Base-by-base conservation (phyloP, 2,888 invertebrate genomes). In the Eupithecia vulgata region DNA sequence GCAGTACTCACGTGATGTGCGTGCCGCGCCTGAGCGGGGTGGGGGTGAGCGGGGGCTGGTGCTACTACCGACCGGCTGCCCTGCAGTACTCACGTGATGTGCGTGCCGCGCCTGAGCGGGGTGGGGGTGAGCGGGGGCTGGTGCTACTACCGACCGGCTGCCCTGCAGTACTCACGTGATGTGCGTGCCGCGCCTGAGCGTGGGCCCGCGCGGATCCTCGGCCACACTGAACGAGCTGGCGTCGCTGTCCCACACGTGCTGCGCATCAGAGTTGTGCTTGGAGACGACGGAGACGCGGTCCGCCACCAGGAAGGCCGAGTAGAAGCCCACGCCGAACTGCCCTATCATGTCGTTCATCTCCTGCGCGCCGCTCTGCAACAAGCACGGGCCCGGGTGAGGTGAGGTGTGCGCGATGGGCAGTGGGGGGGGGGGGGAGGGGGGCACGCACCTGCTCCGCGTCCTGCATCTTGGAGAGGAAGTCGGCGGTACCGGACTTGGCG, bases 261-360 rank as follows among this genome's bases (percentile, higher is more conserved):
- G 99, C 78, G 95, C 95, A 89, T 99, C 99, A 82, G 97, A 97
- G 90, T 99, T 99, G 92, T 98, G 96, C 91, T 99, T 99, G 15
- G 99, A 97, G 1, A 98, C 98, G 1, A 99, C 99, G 67, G 99
- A 96, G 65, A 99, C 99, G 84, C 96, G 96, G 91, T 99, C 99
- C 40, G 99, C 99, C 73, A 99, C 99, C 88, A 98, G 95, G 95
- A 99, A 99, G 4, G 99, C 97, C 0, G 99, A 99, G 94, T 99
- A 99, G 95, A 99, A 99, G 75, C 99, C 99, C 80, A 99, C 99
- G 88, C 99, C 99, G 94, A 99, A 99, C 93, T 99, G 99, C 6
- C 99, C 99, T 93, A 99, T 99, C 96, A 99, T 97, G 93, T 99
- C 99, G 88, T 97, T 98, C 94, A 98, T 96, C 88, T 99, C 98